A percentile compares a stretch with the other conserved stretches of the same genome.
Evolutionary conservation across 2,888 invertebrate species (phyloP).

Genomic region (Bellardia pandia): DNA sequence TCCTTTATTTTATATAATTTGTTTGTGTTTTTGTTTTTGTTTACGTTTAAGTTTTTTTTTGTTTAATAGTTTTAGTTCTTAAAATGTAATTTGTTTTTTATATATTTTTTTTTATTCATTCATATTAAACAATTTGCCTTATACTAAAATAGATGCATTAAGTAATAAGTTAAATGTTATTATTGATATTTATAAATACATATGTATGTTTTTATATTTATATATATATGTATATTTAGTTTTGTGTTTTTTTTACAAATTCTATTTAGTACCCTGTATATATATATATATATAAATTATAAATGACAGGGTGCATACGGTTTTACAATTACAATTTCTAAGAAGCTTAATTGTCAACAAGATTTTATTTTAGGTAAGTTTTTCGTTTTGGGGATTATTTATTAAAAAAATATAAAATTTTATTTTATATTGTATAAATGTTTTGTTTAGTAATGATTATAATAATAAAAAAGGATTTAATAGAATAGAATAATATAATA

Average conservation of each 20-base stretch:
- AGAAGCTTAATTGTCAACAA: conserved; percentile 40
- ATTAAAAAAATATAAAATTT: background rate
- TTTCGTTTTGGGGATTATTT: background rate
- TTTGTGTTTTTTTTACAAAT: conserved; percentile 26
- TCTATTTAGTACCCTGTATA: conserved; percentile 44
- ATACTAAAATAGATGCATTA: conserved; percentile 38
- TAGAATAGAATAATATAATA: too few species aligned
- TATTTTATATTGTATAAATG: background rate
- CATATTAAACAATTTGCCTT: conserved; percentile 42
- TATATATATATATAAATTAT: background rate
- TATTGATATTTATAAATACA: conserved; percentile 24
- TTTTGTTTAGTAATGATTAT: background rate
- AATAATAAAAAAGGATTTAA: background rate
- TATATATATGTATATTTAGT: background rate
- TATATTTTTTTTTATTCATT: background rate
- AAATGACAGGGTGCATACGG: conserved; percentile 23
- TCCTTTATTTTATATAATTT: conserved; percentile 47
- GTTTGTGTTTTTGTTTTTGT: background rate
- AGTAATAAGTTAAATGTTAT: conserved; percentile 17
- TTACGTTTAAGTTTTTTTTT: background rate
- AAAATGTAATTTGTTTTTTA: conserved; percentile 29
- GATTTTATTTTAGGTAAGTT: background rate
- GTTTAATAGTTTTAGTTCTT: conserved; percentile 1
- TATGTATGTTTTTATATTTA: background rate
- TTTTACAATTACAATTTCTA: conserved; percentile 41